These are phyloP conservation scores for Sminthurinus aureus DNA, from an alignment of 2,888 invertebrate species.

Conservation along the genomic window DNA sequence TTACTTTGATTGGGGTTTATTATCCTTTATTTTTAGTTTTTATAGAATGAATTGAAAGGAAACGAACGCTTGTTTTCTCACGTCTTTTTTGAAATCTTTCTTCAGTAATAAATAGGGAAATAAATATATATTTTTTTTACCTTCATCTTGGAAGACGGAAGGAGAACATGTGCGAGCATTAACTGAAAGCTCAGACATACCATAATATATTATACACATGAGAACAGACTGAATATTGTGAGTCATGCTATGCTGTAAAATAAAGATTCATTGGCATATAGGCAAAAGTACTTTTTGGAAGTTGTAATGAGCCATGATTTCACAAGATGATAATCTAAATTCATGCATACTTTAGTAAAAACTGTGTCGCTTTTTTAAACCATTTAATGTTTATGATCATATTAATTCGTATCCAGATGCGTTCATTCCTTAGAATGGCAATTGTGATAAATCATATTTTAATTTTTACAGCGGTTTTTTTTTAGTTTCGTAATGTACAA, in stretches of 20 bases:
- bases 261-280: neutral
- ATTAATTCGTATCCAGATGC: neutral
- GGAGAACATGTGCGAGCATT: neutral
- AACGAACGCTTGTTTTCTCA: neutral
- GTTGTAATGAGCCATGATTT: neutral
- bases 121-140: neutral
- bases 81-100: neutral
- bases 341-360: neutral
- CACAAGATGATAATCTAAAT: neutral
- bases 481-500: neutral
- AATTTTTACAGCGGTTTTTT: neutral
- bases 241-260: neutral
- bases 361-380: neutral
- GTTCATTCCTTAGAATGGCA: neutral
- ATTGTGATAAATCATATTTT: too few relatives aligned
- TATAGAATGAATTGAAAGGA: neutral
- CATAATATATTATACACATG: neutral
- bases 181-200: neutral
- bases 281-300: neutral
- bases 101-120: neutral
- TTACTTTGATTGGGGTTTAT: conserved; percentile 12
- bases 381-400: neutral
- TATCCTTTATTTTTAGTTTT: conserved; percentile 15
- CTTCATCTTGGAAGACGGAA: neutral
- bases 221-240: neutral